Conservation (phyloP, 2,888 invertebrate species). For the Epistrophe grossulariae region DNA sequence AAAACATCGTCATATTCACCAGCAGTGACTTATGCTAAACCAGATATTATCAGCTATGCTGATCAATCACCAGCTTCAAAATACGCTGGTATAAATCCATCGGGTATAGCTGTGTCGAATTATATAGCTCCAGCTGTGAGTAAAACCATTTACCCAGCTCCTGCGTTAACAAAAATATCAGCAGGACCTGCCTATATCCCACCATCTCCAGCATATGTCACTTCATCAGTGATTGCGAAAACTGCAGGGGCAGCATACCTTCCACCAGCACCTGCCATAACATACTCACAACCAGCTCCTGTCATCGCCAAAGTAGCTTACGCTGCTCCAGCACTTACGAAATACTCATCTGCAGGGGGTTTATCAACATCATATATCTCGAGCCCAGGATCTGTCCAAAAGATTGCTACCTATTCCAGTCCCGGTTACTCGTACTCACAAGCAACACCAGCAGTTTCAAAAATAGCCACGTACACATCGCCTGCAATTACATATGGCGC, state of each 20-base stretch:
- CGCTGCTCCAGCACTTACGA: conserved; percentile 81
- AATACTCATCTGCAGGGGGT: conserved; percentile 84
- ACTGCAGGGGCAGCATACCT: conserved; percentile 79
- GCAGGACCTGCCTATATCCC: conserved; percentile 76
- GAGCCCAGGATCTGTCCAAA: conserved; percentile 31
- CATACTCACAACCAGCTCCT: conserved; percentile 79
- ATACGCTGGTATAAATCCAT: conserved; percentile 83
- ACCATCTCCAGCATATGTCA: conserved; percentile 77
- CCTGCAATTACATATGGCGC: conserved; percentile 36
- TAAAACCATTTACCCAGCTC: conserved; percentile 71
- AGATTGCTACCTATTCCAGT: conserved; percentile 74
- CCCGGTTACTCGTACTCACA: conserved; percentile 78
- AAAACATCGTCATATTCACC: conserved; percentile 79
- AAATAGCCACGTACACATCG: conserved; percentile 79
- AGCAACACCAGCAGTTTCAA: conserved; percentile 76
- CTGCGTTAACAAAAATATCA: conserved; percentile 68
- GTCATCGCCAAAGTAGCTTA: conserved; percentile 78
- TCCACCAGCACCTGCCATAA: conserved; percentile 77
- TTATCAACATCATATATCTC: conserved; percentile 83
- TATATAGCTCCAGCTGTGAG: conserved; percentile 84
- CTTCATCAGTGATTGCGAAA: conserved; percentile 76
- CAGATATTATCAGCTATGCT: conserved; percentile 80
- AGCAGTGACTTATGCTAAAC: conserved; percentile 81
- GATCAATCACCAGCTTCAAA: conserved; percentile 83
- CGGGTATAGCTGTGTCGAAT: conserved; percentile 86